Evolutionary conservation across 2,888 invertebrate genomes (phyloP), one percentile per base, ranked within the genome.

Genomic region (Hirtodrosophila alboralis): DNA sequence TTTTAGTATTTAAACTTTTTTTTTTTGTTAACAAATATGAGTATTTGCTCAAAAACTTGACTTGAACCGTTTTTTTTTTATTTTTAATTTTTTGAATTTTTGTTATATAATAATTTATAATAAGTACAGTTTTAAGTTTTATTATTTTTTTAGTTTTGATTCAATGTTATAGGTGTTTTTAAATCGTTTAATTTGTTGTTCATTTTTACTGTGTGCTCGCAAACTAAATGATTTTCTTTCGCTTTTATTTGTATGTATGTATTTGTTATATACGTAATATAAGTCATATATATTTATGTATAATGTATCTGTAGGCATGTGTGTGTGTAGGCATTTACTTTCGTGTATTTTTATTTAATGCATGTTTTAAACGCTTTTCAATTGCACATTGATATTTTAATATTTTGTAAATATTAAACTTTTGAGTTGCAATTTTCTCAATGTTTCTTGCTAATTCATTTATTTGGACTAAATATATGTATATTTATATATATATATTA

Each of bases 331-430:
- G 48, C 26, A 36, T 58, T 57, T 51, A 18, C 10, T 28, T 26
- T 9, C 28, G 36, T 41, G 34, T 60, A 56, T 60, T 59, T 53
- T 60, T 57, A 12, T 31, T 1, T 49, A 34, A n/a, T 54, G 47
- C 23, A 23, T 44, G 31, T 58, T 80, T 74, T 64, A 74, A 72
- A 74, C 78, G 75, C 52, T 74, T 76, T 78, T 63, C 86, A 88
- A 88, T 88, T 88, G 88, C 88, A 88, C 88, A 88, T 81, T 85
- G 80, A 87, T 85, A 80, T 71, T 70, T 86, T 65, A 86, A 87
- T 76, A 86, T 84, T 86, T 83, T 83, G 58, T 65, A 76, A 87
- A 86, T 87, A 85, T 87, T 77, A 80, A 87, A 76, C 57, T 64
- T 63, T 63, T 51, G 21, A 33, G 52, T 49, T 40, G 68, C 68